Conservation (phyloP, 2,888 invertebrate species). For the Tiliacea citrago region DNA sequence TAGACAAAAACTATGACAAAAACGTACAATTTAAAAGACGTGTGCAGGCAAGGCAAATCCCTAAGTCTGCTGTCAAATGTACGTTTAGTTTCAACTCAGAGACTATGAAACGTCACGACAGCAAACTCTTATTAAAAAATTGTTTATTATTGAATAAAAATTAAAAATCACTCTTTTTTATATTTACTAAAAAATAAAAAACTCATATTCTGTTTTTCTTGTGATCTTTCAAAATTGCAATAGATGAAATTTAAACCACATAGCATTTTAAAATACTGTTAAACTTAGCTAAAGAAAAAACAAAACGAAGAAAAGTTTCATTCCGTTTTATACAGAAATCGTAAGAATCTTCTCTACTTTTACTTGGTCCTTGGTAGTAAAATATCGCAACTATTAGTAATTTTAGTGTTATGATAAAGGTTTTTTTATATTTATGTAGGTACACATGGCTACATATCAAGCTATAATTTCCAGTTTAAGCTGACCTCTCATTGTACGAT, state of each 20-base stretch:
- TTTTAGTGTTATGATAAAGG: neutral
- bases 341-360: neutral
- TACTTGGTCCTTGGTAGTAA: neutral
- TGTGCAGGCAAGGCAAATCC: constrained; percentile 57
- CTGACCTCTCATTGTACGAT: no score
- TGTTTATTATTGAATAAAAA: neutral
- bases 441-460: no score
- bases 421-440: no score
- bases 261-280: no score
- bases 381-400: neutral
- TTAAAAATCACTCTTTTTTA: no score
- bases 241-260: no score
- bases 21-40: constrained; percentile 62
- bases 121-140: neutral
- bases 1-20: constrained; percentile 50
- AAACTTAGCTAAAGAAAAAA: neutral
- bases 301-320: constrained; percentile 15
- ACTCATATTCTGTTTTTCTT: neutral
- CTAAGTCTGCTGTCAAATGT: constrained; percentile 47
- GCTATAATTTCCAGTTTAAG: no score
- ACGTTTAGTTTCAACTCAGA: constrained; percentile 38
- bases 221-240: neutral
- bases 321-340: constrained; percentile 14
- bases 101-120: constrained; percentile 12
- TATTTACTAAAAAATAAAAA: neutral